phyloP scores from a whole-genome alignment of 2,888 invertebrate species.

The Archips xylosteana region DNA sequence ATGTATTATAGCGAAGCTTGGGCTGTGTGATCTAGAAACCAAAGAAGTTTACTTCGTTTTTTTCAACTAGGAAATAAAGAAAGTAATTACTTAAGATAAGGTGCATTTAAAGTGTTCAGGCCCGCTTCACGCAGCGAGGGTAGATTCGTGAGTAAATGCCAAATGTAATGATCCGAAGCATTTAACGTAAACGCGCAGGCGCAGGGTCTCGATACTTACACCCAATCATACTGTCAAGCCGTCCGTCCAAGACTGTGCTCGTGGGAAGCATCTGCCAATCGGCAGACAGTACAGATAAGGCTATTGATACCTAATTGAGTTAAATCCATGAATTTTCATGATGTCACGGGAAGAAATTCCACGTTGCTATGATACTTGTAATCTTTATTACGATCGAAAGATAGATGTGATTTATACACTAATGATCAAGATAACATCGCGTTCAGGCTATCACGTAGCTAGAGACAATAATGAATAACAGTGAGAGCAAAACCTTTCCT shows the following conservation, averaged over 20 bases:
- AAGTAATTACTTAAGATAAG: slow-evolving; percentile 21
- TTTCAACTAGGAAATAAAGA: slow-evolving; percentile 22
- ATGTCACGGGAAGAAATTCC: slow-evolving; percentile 6
- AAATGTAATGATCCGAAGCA: slow-evolving; percentile 72
- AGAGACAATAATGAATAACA: not conserved
- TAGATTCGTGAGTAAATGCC: slow-evolving; percentile 74
- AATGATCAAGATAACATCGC: not conserved
- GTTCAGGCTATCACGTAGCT: not conserved
- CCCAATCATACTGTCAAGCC: slow-evolving; percentile 80
- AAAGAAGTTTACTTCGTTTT: not conserved
- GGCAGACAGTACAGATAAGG: slow-evolving; percentile 33
- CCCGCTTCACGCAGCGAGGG: slow-evolving; percentile 47
- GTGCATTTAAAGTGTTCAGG: slow-evolving; percentile 27
- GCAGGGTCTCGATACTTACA: slow-evolving; percentile 69
- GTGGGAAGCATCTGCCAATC: slow-evolving; percentile 68
- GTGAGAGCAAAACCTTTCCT: not conserved
- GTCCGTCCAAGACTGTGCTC: slow-evolving; percentile 59
- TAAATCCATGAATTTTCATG: slow-evolving; percentile 19
- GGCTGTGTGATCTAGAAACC: not conserved
- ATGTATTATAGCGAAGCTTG: not conserved
- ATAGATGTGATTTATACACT: slow-evolving; percentile 1
- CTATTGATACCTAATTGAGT: slow-evolving; percentile 32
- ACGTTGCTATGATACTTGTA: slow-evolving; percentile 2
- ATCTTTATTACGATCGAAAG: slow-evolving; percentile 1
- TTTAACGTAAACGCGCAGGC: slow-evolving; percentile 64